phyloP scores from a whole-genome alignment of 2,113 vertebrate species.

The Panurus biarmicus region DNA sequence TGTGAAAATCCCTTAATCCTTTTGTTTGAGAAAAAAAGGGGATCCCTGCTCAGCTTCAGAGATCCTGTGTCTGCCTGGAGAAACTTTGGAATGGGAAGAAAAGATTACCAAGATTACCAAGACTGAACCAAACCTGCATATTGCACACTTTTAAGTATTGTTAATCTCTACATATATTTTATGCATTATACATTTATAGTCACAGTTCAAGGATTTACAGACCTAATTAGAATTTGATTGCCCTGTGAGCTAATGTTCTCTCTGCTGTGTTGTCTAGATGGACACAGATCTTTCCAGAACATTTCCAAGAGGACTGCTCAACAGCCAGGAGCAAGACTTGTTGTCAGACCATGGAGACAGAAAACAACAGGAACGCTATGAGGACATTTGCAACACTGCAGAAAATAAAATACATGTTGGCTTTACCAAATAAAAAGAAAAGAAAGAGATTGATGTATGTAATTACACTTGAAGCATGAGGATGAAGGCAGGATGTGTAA shows the following conservation, averaged over 20 bases:
- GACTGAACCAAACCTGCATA: neutral
- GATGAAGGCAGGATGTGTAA: neutral
- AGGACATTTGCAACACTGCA: neutral
- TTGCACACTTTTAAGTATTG: neutral
- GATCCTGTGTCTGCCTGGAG: neutral
- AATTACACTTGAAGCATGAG: neutral
- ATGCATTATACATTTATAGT: fast-evolving
- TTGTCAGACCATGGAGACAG: neutral
- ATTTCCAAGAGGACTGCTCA: neutral
- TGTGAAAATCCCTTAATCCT: neutral
- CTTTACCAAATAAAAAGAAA: neutral
- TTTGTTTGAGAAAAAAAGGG: neutral
- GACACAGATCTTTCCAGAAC: neutral
- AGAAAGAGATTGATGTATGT: neutral
- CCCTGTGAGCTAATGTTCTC: neutral
- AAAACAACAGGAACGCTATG: neutral
- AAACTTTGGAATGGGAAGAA: neutral
- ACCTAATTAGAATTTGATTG: neutral
- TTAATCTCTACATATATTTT: neutral
- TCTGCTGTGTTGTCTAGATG: neutral
- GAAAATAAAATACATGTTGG: neutral
- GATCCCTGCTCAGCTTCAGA: neutral
- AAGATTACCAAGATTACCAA: neutral
- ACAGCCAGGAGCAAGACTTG: neutral
- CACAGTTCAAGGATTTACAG: neutral